Percentiles rank a stretch among this genome's conserved stretches.
phyloP scores from a whole-genome alignment of 2,113 vertebrate genomes.

The Tinamus guttatus region DNA sequence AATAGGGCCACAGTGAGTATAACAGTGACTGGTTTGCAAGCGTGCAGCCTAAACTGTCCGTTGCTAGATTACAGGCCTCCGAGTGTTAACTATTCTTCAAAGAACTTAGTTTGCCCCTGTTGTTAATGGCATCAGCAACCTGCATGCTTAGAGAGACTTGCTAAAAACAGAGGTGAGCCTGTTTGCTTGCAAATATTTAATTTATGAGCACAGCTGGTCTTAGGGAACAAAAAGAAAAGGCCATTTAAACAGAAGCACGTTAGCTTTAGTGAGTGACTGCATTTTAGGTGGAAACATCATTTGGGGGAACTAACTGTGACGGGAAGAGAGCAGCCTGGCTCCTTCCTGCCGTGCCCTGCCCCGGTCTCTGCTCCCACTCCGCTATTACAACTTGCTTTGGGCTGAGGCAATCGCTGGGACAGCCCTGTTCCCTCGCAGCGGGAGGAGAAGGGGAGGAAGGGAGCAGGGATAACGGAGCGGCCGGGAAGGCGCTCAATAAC shows the following conservation, averaged over 20 bases:
- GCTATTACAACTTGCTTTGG: background rate
- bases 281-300: background rate
- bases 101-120: background rate
- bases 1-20: fast-evolving
- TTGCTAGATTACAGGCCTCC: background rate
- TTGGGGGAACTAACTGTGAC: background rate
- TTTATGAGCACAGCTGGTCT: background rate
- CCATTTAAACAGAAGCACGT: background rate
- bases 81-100: slow-evolving; percentile 1
- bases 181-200: slow-evolving; percentile 14
- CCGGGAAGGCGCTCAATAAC: background rate
- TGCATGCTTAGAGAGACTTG: background rate
- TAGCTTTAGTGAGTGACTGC: background rate
- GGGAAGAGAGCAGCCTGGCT: background rate
- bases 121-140: slow-evolving; percentile 7
- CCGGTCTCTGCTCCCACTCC: background rate
- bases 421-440: background rate
- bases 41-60: background rate
- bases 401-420: background rate
- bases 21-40: background rate
- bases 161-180: background rate
- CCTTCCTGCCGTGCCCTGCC: too few species aligned
- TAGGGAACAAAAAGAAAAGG: background rate
- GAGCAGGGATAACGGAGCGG: background rate
- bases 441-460: background rate